A percentile compares a stretch with the other conserved stretches of the same genome.
These are phyloP conservation scores for Leucoraja ocellata DNA, from an alignment of 2,797 vertebrate genomes.

Conservation along the genomic window DNA sequence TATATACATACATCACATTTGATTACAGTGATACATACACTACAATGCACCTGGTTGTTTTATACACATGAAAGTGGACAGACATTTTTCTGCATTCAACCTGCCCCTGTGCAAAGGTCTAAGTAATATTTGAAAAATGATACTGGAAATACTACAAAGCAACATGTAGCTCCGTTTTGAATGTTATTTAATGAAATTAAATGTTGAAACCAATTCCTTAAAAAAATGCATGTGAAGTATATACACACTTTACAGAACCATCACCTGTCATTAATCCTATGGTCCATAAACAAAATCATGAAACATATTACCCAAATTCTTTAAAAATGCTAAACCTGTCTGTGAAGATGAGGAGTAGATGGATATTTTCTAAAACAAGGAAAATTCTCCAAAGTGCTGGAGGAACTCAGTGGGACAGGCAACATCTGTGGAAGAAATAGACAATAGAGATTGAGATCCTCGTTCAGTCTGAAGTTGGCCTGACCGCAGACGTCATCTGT, in stretches of 20 bases:
- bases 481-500: no score
- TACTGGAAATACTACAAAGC: background rate
- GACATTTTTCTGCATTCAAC: background rate
- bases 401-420: no score
- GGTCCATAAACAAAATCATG: background rate
- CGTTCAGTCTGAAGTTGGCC: no score
- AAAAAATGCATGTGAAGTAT: background rate
- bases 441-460: no score
- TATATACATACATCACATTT: background rate
- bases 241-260: background rate
- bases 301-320: background rate
- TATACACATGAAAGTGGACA: background rate
- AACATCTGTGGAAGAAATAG: no score
- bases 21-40: conserved; percentile 6
- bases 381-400: background rate
- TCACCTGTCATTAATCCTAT: background rate
- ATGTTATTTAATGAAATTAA: background rate
- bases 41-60: background rate
- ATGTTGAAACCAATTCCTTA: background rate
- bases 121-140: background rate
- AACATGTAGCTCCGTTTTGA: background rate
- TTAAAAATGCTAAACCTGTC: background rate
- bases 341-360: background rate
- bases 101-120: background rate
- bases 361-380: background rate